A percentile compares a stretch with the other conserved stretches of the same genome.
phyloP scores from a whole-genome alignment of 2,797 vertebrate genomes.

The Lacerta agilis region DNA sequence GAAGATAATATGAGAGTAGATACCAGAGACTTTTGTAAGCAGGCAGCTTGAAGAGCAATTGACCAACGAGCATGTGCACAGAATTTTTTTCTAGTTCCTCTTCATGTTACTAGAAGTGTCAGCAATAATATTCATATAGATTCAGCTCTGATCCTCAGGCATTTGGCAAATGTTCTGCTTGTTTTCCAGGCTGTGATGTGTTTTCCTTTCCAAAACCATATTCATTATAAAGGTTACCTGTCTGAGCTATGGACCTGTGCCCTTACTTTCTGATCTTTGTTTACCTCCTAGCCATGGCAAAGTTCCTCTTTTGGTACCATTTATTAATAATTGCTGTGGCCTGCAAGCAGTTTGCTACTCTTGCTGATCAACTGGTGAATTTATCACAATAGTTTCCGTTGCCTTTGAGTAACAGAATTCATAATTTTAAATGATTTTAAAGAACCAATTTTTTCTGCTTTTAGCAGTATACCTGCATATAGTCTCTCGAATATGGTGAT shows the following conservation, averaged over 20 bases:
- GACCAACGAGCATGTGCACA: background rate
- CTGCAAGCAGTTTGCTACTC: accelerated
- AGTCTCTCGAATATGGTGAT: background rate
- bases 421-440: no score
- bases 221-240: conserved; percentile 24
- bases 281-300: background rate
- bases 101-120: conserved; percentile 66
- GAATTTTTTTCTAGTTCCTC: conserved; percentile 50
- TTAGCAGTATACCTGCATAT: background rate
- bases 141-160: conserved; percentile 60
- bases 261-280: background rate
- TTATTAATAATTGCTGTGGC: background rate
- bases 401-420: background rate
- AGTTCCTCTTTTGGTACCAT: background rate
- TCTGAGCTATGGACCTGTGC: background rate
- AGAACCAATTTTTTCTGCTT: background rate
- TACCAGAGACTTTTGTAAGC: background rate
- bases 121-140: conserved; percentile 31
- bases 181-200: conserved; percentile 37
- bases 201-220: conserved; percentile 41
- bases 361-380: conserved; percentile 10
- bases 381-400: background rate
- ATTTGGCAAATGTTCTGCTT: conserved; percentile 29
- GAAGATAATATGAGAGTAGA: background rate
- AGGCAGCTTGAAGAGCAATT: background rate